These are phyloP conservation scores for Diadegma fenestrale DNA, from an alignment of 2,888 invertebrate species.

Conservation along the genomic window DNA sequence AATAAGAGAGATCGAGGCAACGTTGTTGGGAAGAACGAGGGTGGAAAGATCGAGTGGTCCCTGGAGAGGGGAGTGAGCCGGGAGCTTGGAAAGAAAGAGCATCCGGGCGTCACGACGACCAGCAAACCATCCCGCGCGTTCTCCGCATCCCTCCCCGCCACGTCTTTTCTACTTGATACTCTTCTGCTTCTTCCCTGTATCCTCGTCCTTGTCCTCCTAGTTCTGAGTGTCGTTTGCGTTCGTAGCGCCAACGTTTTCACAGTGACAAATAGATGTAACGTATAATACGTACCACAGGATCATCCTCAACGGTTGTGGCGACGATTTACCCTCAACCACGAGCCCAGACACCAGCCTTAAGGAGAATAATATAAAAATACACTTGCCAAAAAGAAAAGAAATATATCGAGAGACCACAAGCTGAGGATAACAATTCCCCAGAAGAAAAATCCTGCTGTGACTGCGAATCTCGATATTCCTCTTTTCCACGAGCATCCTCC, in stretches of 20 bases:
- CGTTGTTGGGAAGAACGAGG: constrained; percentile 49
- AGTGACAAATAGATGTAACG: constrained; percentile 81
- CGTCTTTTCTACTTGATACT: constrained; percentile 47
- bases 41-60: constrained; percentile 82
- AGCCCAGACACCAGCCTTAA: constrained; percentile 21
- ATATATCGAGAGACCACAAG: constrained; percentile 3
- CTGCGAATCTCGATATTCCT: constrained; percentile 73
- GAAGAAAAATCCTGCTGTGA: constrained; percentile 76
- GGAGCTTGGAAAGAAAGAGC: constrained; percentile 74
- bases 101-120: constrained; percentile 77
- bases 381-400: constrained; percentile 9
- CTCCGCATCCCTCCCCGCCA: constrained; percentile 66
- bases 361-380: constrained; percentile 55
- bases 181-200: neutral
- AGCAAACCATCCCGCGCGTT: constrained; percentile 55
- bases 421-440: constrained; percentile 78
- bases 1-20: constrained; percentile 63
- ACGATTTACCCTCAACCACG: constrained; percentile 62
- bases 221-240: constrained; percentile 42
- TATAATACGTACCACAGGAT: constrained; percentile 59
- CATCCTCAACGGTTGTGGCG: constrained; percentile 75
- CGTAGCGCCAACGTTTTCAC: constrained; percentile 52
- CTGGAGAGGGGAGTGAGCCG: constrained; percentile 73
- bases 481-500: constrained; percentile 46
- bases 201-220: constrained; percentile 45